A percentile compares a stretch with the other conserved stretches of the same genome.
These are phyloP conservation scores for Iselma pallidipennis DNA, from an alignment of 2,888 invertebrate species.

Conservation along the genomic window DNA sequence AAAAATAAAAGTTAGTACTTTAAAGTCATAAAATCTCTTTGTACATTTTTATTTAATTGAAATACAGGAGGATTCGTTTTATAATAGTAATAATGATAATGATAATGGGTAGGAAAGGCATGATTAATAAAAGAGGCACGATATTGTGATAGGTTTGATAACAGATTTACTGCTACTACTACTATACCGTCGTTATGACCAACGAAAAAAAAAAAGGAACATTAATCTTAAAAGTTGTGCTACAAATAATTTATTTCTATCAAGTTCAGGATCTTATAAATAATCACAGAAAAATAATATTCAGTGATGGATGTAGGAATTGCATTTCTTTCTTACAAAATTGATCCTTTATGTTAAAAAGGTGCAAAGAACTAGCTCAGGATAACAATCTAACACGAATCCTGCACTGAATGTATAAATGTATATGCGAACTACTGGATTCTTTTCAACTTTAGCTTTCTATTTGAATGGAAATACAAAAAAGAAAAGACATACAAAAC, in stretches of 20 bases:
- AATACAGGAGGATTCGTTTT: too few relatives aligned
- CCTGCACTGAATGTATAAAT: background rate
- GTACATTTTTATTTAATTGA: too few relatives aligned
- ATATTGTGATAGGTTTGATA: too few relatives aligned
- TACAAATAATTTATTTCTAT: background rate
- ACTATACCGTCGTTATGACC: too few relatives aligned
- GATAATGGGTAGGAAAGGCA: too few relatives aligned
- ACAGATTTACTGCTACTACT: background rate
- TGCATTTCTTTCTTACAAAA: background rate
- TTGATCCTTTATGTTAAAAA: too few relatives aligned
- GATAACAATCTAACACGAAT: constrained; percentile 1
- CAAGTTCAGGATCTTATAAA: background rate
- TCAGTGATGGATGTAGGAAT: background rate
- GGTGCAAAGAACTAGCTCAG: background rate
- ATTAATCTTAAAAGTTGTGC: background rate
- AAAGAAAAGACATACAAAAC: background rate
- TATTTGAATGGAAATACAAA: background rate
- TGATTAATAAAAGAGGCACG: too few relatives aligned
- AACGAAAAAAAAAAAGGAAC: background rate
- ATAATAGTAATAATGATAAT: too few relatives aligned
- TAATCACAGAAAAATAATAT: background rate
- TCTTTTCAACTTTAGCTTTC: background rate
- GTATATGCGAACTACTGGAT: too few relatives aligned
- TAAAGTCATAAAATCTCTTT: too few relatives aligned
- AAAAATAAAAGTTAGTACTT: too few relatives aligned